Conservation (phyloP, 1,140 invertebrate genomes). For the Cepaea nemoralis region DNA sequence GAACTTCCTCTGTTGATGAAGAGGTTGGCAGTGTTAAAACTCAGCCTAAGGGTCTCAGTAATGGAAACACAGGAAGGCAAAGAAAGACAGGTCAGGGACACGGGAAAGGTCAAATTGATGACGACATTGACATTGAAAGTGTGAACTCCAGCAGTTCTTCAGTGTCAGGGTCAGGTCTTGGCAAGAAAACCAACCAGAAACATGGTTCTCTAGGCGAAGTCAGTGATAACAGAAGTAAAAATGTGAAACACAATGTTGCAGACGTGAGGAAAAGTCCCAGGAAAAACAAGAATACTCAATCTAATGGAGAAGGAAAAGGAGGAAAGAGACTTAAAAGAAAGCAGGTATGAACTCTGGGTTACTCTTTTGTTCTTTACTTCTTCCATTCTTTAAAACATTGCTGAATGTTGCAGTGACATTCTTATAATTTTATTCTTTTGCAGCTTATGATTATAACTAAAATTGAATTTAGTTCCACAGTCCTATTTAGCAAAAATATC, state of each 20-base stretch:
- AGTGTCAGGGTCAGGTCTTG: slow-evolving; percentile 19
- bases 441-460: too few species aligned
- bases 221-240: slow-evolving; percentile 5
- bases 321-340: not conserved
- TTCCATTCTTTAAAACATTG: too few species aligned
- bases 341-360: not conserved
- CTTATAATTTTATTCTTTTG: too few species aligned
- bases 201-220: not conserved
- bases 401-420: too few species aligned
- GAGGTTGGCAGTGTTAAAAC: slow-evolving; percentile 6
- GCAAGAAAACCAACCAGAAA: slow-evolving; percentile 22
- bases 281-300: slow-evolving; percentile 5
- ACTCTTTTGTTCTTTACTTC: not conserved
- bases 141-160: slow-evolving; percentile 26
- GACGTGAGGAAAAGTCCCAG: slow-evolving; percentile 11
- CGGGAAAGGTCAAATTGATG: slow-evolving; percentile 15
- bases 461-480: too few species aligned
- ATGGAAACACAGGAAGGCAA: slow-evolving; percentile 11
- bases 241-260: not conserved
- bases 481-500: too few species aligned
- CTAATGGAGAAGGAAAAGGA: not conserved
- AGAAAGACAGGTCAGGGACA: slow-evolving; percentile 30
- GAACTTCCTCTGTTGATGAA: slow-evolving; percentile 16
- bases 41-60: not conserved
- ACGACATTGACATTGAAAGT: slow-evolving; percentile 34